Evolutionary conservation across 2,797 vertebrate genomes (phyloP).

Genomic region (Acipenser transmontanus): DNA sequence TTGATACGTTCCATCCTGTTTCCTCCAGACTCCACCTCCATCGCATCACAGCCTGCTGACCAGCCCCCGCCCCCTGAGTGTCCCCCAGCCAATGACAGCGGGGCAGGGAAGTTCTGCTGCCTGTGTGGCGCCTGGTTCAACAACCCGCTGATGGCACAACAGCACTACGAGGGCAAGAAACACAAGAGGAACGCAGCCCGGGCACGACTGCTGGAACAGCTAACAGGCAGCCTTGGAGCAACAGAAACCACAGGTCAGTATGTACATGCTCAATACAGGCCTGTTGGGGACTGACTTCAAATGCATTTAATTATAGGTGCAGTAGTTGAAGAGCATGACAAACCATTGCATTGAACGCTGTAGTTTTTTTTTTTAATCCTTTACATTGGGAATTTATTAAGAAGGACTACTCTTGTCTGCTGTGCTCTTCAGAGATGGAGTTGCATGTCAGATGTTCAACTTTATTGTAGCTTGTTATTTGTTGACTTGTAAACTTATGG

Average conservation of each 20-base stretch:
- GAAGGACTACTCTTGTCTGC: no score
- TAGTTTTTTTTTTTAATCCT: no score
- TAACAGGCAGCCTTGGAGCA: slow-evolving; percentile 66
- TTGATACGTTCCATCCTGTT: neutral
- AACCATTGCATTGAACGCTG: no score
- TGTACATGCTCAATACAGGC: no score
- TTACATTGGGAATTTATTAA: no score
- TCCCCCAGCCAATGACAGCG: slow-evolving; percentile 46
- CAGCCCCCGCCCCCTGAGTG: slow-evolving; percentile 29
- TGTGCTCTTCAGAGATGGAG: no score
- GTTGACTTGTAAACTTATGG: no score
- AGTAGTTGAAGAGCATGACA: no score
- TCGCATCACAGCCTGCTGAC: slow-evolving; percentile 53
- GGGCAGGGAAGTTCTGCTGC: slow-evolving; percentile 72
- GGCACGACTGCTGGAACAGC: slow-evolving; percentile 64
- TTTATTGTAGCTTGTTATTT: no score
- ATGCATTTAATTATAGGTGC: no score
- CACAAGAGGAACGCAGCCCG: slow-evolving; percentile 74
- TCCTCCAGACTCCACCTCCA: slow-evolving; percentile 53
- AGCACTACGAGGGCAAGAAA: slow-evolving; percentile 78
- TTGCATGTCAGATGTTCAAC: no score
- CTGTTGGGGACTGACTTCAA: no score
- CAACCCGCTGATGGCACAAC: slow-evolving; percentile 77
- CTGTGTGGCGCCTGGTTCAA: slow-evolving; percentile 77
- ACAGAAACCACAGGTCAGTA: slow-evolving; percentile 69